Evolutionary conservation across 2,113 vertebrate genomes (phyloP), one percentile per base, ranked within the genome.

Genomic region (Caretta caretta): DNA sequence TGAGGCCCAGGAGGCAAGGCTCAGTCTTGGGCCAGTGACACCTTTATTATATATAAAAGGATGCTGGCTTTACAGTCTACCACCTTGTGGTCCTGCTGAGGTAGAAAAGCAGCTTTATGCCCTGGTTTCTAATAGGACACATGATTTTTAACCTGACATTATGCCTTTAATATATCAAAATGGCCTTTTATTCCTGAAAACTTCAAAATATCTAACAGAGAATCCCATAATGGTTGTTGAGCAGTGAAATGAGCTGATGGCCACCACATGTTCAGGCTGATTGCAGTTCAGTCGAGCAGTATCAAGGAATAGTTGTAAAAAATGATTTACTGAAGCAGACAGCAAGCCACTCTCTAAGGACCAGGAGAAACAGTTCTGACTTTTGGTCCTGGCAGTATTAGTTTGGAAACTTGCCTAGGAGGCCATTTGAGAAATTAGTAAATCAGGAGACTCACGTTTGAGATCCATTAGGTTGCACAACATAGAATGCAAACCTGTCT

Each of bases 381-480:
- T 78, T 88, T 83, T 8, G 9, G 29, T 48, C 35, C 17, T 69
- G 35, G 35, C 8, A 38, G 50, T 84, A 91, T 87, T 53, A 81
- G 14, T 49, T 94, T 90, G 90, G 69, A 2, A 29, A 90, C 27
- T 87, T 80, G 19, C 11, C 24, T 84, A 81, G 87, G 69, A 89
- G 14, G 19, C 65, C 0, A 25, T 46, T 94, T 92, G 27, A 50
- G 80, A 94, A 90, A 88, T 6, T 42, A 27, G 75, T 93, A 83
- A 5, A 86, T 91, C 76, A 90, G 86, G 7, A 65, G 50, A 29
- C 38, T 89, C 8, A 4, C 65, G 53, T 24, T 59, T 83, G 25
- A 81, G 56, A 81, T 48, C 75, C 51, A 17, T 90, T 75, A 80
- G n/a, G 48, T 95, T 97, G 76, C 80, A 69, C 50, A 94, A 92